Conservation (phyloP, 2,797 vertebrate species). For the Pitangus sulphuratus region DNA sequence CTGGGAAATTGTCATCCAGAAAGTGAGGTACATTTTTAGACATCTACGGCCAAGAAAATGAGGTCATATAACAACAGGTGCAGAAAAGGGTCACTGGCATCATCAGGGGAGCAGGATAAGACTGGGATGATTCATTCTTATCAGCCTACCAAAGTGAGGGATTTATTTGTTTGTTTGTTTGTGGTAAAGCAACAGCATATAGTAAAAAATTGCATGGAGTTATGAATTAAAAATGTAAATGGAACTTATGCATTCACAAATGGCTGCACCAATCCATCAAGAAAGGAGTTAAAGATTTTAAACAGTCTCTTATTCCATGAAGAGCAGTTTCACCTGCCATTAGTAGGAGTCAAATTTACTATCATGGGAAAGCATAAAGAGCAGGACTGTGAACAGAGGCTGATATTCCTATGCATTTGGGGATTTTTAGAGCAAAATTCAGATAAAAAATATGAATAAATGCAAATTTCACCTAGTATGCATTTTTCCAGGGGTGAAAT, state of each 20-base stretch:
- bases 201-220: neutral
- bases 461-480: neutral
- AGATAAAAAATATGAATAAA: constrained; percentile 10
- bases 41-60: neutral
- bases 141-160: neutral
- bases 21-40: neutral
- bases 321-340: neutral
- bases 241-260: neutral
- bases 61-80: neutral
- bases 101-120: neutral
- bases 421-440: constrained; percentile 16
- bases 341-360: constrained; percentile 12
- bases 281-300: constrained; percentile 55
- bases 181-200: fast-evolving
- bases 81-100: neutral
- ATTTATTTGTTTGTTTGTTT: neutral
- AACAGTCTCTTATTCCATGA: neutral
- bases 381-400: neutral
- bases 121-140: neutral
- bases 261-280: neutral
- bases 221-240: constrained; percentile 3
- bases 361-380: constrained; percentile 17
- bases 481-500: neutral
- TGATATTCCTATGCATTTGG: neutral
- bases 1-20: neutral